Evolutionary conservation across 1,140 invertebrate genomes (phyloP).

Genomic region (Sycophaga agraensis): DNA sequence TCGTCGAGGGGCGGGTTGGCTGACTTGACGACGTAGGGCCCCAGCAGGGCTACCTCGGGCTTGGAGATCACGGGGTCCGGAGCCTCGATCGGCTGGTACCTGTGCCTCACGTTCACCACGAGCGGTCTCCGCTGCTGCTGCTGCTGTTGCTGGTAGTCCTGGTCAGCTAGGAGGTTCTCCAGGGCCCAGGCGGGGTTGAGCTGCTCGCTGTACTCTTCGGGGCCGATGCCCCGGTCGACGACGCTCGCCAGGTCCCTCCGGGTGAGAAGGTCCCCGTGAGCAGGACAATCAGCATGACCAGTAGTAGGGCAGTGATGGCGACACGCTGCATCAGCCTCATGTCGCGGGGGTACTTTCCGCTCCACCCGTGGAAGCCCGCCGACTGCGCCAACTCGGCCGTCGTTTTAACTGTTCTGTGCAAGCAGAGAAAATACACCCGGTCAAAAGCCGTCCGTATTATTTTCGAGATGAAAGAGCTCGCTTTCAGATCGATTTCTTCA

Average conservation of each 20-base stretch:
- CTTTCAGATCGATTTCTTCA: too few species aligned
- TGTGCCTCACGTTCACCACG: slow-evolving; percentile 41
- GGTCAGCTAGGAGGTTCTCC: slow-evolving; percentile 43
- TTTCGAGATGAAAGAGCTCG: too few species aligned
- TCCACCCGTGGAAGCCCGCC: neutral
- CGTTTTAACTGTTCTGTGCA: neutral
- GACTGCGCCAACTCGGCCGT: neutral
- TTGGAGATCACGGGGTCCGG: slow-evolving; percentile 38
- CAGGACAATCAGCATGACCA: slow-evolving; percentile 51
- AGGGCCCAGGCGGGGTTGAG: slow-evolving; percentile 49
- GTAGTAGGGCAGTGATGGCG: slow-evolving; percentile 52
- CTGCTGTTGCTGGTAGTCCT: slow-evolving; percentile 25
- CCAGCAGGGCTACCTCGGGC: slow-evolving; percentile 56
- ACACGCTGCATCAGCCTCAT: slow-evolving; percentile 53
- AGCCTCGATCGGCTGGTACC: slow-evolving; percentile 42
- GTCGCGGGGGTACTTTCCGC: slow-evolving; percentile 12
- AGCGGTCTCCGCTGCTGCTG: slow-evolving; percentile 46
- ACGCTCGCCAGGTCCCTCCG: slow-evolving; percentile 45
- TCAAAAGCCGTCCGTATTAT: too few species aligned
- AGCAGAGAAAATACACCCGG: too few species aligned
- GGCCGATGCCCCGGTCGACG: slow-evolving; percentile 45
- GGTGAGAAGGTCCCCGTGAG: slow-evolving; percentile 49
- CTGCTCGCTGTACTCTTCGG: slow-evolving; percentile 46
- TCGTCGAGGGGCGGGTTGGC: slow-evolving; percentile 61
- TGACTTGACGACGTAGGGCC: slow-evolving; percentile 59